phyloP scores from a whole-genome alignment of 2,797 vertebrate species.

The Clangula hyemalis region DNA sequence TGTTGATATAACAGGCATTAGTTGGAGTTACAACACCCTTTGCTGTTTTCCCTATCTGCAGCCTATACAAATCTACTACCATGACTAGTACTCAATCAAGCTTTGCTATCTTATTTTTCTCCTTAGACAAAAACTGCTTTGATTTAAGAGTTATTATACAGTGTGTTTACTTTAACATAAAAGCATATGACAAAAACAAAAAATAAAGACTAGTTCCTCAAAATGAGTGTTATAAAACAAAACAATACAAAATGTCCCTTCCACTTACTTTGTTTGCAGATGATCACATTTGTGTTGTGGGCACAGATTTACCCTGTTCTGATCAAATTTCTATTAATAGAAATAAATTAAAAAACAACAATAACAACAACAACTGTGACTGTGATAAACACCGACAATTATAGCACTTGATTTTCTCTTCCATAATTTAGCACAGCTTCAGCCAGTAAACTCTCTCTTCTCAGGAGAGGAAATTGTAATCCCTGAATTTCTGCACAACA shows the following conservation, averaged over 20 bases:
- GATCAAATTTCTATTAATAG: conserved; percentile 65
- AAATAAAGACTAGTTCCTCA: background rate
- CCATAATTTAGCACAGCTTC: conserved; percentile 59
- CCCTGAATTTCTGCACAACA: background rate
- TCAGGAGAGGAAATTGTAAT: background rate
- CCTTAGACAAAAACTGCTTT: background rate
- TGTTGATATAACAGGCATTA: background rate
- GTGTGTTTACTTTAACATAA: background rate
- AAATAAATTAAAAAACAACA: background rate
- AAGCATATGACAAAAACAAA: background rate
- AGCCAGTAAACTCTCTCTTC: conserved; percentile 6
- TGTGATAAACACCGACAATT: conserved; percentile 70
- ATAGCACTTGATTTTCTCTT: conserved; percentile 66
- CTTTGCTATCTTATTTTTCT: background rate
- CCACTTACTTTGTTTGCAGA: conserved; percentile 46
- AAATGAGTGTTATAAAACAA: conserved; percentile 39
- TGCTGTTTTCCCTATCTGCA: background rate
- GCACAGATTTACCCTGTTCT: conserved; percentile 56
- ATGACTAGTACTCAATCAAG: background rate
- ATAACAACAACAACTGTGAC: background rate
- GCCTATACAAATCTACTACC: background rate
- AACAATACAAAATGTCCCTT: conserved; percentile 36
- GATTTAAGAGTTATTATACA: background rate
- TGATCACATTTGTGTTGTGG: conserved; percentile 61
- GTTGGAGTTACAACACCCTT: conserved; percentile 1